Percentiles rank a stretch among this genome's conserved stretches.
Evolutionary conservation across 2,113 vertebrate species (phyloP).

Genomic region (Podarcis raffonei): DNA sequence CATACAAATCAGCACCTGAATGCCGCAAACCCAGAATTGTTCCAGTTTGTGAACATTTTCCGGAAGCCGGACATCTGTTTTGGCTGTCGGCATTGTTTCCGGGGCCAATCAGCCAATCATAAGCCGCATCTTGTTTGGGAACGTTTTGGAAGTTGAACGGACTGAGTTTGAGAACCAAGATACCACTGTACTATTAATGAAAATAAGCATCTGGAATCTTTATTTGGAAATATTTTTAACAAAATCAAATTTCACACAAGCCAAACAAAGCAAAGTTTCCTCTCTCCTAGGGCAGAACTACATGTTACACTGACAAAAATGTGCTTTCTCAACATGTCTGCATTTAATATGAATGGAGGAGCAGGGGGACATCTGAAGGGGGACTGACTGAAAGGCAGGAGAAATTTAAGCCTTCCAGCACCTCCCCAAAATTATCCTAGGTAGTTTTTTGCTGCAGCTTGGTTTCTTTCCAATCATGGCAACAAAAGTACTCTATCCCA

Average conservation of each 20-base stretch:
- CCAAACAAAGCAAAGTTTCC: conserved; percentile 23
- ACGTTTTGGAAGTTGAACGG: no score
- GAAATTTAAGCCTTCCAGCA: background rate
- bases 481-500: background rate
- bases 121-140: no score
- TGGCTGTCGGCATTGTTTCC: no score
- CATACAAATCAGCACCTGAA: no score
- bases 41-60: no score
- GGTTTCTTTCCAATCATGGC: background rate
- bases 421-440: background rate
- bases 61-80: no score
- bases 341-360: background rate
- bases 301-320: background rate
- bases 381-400: background rate
- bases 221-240: conserved; percentile 12
- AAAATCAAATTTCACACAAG: conserved; percentile 2
- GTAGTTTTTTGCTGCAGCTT: background rate
- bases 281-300: background rate
- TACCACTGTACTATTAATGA: background rate
- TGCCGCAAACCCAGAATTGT: no score
- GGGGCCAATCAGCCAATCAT: no score
- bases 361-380: background rate
- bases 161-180: no score
- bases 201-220: conserved; percentile 1
- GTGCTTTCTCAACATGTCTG: background rate